phyloP scores from a whole-genome alignment of 2,888 invertebrate genomes.

The Caprella mutica region DNA sequence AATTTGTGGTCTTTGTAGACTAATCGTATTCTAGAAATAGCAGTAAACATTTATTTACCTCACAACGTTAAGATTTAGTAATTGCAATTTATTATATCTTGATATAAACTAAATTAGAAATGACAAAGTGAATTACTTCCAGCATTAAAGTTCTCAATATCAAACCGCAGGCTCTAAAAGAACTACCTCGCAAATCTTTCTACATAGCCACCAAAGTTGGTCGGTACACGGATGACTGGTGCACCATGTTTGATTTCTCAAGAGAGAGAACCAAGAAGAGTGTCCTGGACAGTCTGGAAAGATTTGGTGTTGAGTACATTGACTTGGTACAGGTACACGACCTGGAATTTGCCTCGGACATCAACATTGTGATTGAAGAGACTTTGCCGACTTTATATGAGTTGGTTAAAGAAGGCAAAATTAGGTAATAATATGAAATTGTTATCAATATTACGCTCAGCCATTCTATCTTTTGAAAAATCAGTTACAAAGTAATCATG shows the following conservation, averaged over 20 bases:
- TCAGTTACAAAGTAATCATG: no score
- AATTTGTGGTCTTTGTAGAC: no score
- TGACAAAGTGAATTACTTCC: no score
- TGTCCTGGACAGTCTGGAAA: constrained; percentile 60
- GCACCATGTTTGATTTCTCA: constrained; percentile 76
- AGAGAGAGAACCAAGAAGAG: constrained; percentile 58
- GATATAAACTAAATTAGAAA: no score
- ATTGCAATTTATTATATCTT: no score
- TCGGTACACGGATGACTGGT: constrained; percentile 59
- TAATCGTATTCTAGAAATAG: no score
- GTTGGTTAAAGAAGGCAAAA: constrained; percentile 55
- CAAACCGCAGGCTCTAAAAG: constrained; percentile 51
- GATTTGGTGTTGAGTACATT: constrained; percentile 65
- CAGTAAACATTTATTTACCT: no score
- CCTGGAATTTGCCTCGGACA: constrained; percentile 58
- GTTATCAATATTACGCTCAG: not conserved
- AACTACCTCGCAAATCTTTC: constrained; percentile 67
- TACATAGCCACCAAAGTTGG: constrained; percentile 83
- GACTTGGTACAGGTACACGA: constrained; percentile 91
- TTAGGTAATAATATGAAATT: constrained; percentile 50
- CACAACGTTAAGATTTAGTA: no score
- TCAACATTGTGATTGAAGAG: constrained; percentile 65
- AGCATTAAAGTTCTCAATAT: no score
- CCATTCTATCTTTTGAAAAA: no score
- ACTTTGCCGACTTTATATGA: constrained; percentile 70